Percentiles rank a stretch among this genome's conserved stretches.
Evolutionary conservation across 2,888 invertebrate genomes (phyloP).

Genomic region (Tetheella fluctuosa): DNA sequence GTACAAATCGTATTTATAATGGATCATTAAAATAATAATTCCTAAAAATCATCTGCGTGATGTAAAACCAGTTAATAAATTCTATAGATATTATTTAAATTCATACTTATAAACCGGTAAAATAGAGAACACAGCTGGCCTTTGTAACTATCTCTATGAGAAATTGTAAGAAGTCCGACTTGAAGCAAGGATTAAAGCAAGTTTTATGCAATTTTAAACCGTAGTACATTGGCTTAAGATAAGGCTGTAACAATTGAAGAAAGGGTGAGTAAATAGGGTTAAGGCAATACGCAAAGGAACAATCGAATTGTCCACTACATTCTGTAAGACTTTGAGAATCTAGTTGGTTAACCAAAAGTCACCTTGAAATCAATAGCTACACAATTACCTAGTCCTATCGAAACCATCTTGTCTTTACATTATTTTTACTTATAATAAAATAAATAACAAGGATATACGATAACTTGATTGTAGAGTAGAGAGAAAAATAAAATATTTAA

Average conservation of each 20-base stretch:
- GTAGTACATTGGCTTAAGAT: slow-evolving; percentile 18
- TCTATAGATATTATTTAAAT: slow-evolving; percentile 43
- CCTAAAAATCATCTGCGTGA: slow-evolving; percentile 28
- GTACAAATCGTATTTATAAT: neutral
- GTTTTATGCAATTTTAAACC: slow-evolving; percentile 41
- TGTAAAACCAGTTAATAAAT: slow-evolving; percentile 47
- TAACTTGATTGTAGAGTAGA: neutral
- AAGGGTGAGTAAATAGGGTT: slow-evolving; percentile 42
- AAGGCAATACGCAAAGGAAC: slow-evolving; percentile 27
- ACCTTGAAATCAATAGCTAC: slow-evolving; percentile 28
- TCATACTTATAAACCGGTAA: slow-evolving; percentile 58
- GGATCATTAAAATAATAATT: neutral
- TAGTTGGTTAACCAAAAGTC: slow-evolving; percentile 33
- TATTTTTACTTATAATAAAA: neutral
- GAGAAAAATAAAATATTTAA: too few species aligned
- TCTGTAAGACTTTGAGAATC: slow-evolving; percentile 21
- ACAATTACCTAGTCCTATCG: slow-evolving; percentile 34
- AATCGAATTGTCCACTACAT: slow-evolving; percentile 29
- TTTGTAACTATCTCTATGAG: slow-evolving; percentile 54
- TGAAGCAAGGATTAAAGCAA: slow-evolving; percentile 17
- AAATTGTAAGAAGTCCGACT: slow-evolving; percentile 45
- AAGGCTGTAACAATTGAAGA: slow-evolving; percentile 42
- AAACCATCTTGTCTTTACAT: neutral
- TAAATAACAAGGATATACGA: neutral
- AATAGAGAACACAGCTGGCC: slow-evolving; percentile 56